Conservation (phyloP, 2,888 invertebrate genomes). For the Mantis religiosa region DNA sequence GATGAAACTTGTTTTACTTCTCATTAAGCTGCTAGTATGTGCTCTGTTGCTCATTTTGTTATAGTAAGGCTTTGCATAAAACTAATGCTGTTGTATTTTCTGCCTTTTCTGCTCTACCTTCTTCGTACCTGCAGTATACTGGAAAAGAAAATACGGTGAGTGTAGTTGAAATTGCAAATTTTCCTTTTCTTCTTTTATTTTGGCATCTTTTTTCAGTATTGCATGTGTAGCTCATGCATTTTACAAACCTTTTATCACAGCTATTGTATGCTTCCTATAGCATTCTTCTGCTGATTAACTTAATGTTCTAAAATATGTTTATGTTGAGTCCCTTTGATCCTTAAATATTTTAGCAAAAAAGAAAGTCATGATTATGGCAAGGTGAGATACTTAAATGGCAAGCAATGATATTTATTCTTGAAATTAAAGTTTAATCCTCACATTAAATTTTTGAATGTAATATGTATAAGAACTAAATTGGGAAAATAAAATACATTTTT, state of each 20-base stretch:
- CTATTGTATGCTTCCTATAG: neutral
- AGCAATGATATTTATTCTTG: neutral
- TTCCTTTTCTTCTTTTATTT: neutral
- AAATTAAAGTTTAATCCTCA: neutral
- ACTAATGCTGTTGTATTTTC: conserved; percentile 31
- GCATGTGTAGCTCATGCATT: neutral
- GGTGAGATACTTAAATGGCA: neutral
- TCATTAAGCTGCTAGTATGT: neutral
- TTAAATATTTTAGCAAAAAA: neutral
- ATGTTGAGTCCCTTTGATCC: neutral
- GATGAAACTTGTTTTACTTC: neutral
- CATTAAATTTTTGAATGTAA: neutral
- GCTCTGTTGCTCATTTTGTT: conserved; percentile 12
- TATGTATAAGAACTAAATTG: too few relatives aligned
- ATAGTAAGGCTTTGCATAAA: conserved; percentile 26
- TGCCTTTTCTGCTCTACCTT: conserved; percentile 37
- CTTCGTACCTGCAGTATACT: conserved; percentile 66
- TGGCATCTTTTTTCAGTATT: neutral
- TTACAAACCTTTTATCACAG: neutral
- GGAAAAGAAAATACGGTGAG: conserved; percentile 83
- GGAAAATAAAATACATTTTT: too few relatives aligned
- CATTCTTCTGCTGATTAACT: neutral
- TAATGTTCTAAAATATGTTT: neutral
- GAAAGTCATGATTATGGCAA: neutral
- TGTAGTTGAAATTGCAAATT: conserved; percentile 31